phyloP scores from a whole-genome alignment of 2,888 invertebrate genomes.

The Eristalis intricaria region DNA sequence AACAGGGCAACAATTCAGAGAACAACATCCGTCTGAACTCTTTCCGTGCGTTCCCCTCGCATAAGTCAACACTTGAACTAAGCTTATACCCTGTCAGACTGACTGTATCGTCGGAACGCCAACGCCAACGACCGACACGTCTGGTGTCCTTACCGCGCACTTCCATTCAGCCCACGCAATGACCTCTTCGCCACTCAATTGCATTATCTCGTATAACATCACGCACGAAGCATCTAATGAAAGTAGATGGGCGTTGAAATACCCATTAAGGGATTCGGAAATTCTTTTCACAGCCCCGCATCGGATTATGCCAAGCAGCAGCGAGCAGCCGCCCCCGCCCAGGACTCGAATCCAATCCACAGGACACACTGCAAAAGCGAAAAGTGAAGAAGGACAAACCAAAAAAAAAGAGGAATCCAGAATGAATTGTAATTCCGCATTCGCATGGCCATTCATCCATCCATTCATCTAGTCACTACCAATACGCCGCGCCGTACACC shows the following conservation, averaged over 20 bases:
- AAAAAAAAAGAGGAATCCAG: neutral
- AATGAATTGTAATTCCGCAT: conserved; percentile 50
- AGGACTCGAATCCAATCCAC: neutral
- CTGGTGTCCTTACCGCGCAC: neutral
- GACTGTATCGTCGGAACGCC: neutral
- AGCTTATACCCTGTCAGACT: neutral
- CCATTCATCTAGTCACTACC: conserved; percentile 35
- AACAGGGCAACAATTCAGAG: neutral
- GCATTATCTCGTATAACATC: conserved; percentile 49
- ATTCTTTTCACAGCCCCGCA: conserved; percentile 58
- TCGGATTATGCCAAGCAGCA: conserved; percentile 17
- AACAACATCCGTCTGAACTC: neutral
- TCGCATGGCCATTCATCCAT: conserved; percentile 35
- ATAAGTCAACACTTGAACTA: neutral
- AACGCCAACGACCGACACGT: neutral
- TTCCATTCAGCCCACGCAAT: conserved; percentile 24
- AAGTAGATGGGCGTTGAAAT: conserved; percentile 55
- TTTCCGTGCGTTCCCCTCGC: neutral
- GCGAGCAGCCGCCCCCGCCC: neutral
- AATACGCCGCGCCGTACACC: neutral
- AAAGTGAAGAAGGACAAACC: conserved; percentile 1
- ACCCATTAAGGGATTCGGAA: conserved; percentile 56
- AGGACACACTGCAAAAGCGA: conserved; percentile 4
- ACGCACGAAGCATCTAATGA: conserved; percentile 35
- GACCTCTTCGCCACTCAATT: conserved; percentile 40